Evolutionary conservation across 1,140 invertebrate genomes (phyloP).

Genomic region (Caerostris extrusa): DNA sequence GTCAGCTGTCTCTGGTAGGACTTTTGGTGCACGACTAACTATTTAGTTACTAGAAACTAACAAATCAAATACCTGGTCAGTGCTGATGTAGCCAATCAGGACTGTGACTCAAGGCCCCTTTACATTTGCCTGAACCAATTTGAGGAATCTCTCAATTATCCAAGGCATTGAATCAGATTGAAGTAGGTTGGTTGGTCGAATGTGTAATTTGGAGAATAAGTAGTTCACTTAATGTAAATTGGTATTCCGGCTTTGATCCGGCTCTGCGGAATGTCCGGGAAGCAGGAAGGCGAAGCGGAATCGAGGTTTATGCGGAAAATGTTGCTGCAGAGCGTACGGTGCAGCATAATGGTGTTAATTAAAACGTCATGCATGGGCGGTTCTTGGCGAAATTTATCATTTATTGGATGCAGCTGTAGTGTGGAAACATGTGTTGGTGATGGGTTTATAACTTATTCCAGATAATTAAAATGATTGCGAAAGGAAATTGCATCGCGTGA

Average conservation of each 20-base stretch:
- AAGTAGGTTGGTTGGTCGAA: background rate
- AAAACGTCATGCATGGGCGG: background rate
- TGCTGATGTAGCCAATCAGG: no score
- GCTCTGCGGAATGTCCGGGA: background rate
- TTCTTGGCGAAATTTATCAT: background rate
- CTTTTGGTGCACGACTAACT: no score
- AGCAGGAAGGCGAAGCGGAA: background rate
- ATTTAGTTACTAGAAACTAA: no score
- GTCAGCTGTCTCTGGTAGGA: no score
- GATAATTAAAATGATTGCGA: no score
- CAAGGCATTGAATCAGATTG: background rate
- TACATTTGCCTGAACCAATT: no score
- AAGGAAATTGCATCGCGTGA: no score
- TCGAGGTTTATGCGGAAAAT: background rate
- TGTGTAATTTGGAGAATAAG: background rate
- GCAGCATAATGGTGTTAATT: background rate
- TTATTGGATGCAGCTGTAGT: background rate
- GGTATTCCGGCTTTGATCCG: background rate
- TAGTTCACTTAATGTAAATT: background rate
- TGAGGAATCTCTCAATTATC: background rate
- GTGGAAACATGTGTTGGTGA: no score
- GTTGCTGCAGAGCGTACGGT: background rate
- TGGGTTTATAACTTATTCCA: no score
- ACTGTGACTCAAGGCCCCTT: no score
- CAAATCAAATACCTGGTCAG: no score